phyloP scores from a whole-genome alignment of 2,797 vertebrate species.

The Microcaecilia unicolor region DNA sequence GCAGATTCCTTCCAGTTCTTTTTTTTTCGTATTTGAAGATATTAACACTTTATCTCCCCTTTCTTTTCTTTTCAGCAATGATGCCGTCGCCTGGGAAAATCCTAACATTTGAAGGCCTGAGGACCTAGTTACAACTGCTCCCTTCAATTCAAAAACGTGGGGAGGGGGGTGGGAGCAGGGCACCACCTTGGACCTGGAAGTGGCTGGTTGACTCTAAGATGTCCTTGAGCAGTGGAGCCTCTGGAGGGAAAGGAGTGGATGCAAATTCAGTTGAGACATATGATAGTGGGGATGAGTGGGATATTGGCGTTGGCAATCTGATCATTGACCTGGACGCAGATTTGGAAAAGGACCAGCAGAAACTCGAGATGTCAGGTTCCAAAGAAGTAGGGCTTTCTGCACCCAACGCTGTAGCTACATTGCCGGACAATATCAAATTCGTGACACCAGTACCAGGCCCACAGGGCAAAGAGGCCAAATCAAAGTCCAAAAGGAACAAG shows the following conservation, averaged over 20 bases:
- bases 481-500: conserved; percentile 97
- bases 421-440: conserved; percentile 97
- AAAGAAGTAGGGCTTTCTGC: conserved; percentile 88
- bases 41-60: conserved; percentile 36
- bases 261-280: conserved; percentile 98
- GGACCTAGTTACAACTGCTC: conserved; percentile 48
- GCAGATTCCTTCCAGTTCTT: too few relatives aligned
- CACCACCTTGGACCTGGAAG: conserved; percentile 62
- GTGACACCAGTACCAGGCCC: conserved; percentile 93
- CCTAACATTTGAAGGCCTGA: conserved; percentile 40
- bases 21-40: too few relatives aligned
- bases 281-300: conserved; percentile 99
- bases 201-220: conserved; percentile 98
- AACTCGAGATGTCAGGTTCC: conserved; percentile 97
- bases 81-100: conserved; percentile 57
- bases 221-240: conserved; percentile 99
- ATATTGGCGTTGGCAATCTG: conserved; percentile 99
- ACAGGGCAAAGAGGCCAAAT: conserved; percentile 97
- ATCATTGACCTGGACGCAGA: conserved; percentile 99
- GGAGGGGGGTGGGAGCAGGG: conserved; percentile 46
- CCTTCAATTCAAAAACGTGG: conserved; percentile 36
- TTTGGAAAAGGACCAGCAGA: conserved; percentile 96
- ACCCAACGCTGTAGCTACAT: conserved; percentile 85
- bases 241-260: conserved; percentile 99
- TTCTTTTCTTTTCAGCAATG: conserved; percentile 51